A percentile compares a stretch with the other conserved stretches of the same genome.
phyloP scores from a whole-genome alignment of 2,888 invertebrate species.

The Limnephilus rhombicus region DNA sequence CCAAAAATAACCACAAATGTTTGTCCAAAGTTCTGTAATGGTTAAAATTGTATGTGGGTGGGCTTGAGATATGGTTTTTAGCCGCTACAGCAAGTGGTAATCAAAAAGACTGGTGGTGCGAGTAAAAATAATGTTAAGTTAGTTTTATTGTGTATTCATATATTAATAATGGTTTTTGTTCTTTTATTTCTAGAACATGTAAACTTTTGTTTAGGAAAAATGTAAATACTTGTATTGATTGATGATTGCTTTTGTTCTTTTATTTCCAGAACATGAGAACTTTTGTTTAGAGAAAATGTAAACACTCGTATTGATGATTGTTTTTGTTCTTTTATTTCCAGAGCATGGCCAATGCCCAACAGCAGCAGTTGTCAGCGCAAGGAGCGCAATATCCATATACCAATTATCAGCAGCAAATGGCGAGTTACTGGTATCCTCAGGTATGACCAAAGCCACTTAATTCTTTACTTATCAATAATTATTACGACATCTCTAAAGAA shows the following conservation, averaged over 20 bases:
- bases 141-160: not conserved
- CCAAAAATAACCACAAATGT: not conserved
- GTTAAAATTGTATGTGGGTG: too few relatives aligned
- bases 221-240: not conserved
- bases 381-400: conserved; percentile 90
- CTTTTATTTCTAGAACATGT: too few relatives aligned
- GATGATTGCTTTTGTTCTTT: not conserved
- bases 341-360: conserved; percentile 61
- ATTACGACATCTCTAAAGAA: too few relatives aligned
- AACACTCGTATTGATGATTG: not conserved
- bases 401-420: conserved; percentile 91
- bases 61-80: not conserved
- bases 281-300: too few relatives aligned
- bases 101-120: not conserved
- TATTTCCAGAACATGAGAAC: conserved; percentile 58
- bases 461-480: not conserved
- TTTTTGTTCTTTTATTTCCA: conserved; percentile 50
- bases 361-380: conserved; percentile 78
- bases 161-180: not conserved
- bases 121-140: not conserved
- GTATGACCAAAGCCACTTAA: conserved; percentile 17
- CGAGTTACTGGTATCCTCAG: conserved; percentile 90
- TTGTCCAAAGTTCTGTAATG: too few relatives aligned
- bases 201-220: not conserved
- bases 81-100: not conserved